phyloP scores from a whole-genome alignment of 2,113 vertebrate genomes.

The Galbula dea region DNA sequence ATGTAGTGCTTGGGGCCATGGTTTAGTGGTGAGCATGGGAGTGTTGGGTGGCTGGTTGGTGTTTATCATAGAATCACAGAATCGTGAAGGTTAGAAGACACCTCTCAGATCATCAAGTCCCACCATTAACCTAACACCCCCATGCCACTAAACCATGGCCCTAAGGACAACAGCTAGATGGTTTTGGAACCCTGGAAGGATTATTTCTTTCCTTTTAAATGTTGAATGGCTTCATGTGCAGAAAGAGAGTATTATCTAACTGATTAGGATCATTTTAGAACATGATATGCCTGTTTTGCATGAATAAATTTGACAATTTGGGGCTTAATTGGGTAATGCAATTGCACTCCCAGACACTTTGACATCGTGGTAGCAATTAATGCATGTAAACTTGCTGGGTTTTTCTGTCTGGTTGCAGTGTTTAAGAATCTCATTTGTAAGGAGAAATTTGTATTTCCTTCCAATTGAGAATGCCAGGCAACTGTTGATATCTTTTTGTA shows the following conservation, averaged over 20 bases:
- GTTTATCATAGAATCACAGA: too few species aligned
- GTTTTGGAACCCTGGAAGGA: neutral
- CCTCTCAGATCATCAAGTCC: too few species aligned
- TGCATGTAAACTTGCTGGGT: neutral
- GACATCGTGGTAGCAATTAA: conserved; percentile 21
- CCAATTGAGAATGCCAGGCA: neutral
- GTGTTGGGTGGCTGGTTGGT: too few species aligned
- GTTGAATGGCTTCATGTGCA: neutral
- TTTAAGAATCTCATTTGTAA: conserved; percentile 25
- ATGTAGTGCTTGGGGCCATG: too few species aligned
- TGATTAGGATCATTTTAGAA: neutral
- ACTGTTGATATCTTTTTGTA: neutral
- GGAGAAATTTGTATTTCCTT: neutral
- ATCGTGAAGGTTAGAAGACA: too few species aligned
- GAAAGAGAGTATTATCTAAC: conserved; percentile 8
- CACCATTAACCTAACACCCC: too few species aligned
- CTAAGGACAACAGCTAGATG: too few species aligned
- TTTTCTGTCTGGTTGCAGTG: neutral
- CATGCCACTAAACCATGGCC: too few species aligned
- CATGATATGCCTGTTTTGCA: neutral
- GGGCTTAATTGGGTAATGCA: conserved; percentile 19
- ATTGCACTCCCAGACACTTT: neutral
- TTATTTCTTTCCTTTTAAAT: neutral
- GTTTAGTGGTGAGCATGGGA: too few species aligned
- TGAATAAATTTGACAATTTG: conserved; percentile 16